These are phyloP conservation scores for Cephus nigrinus DNA, from an alignment of 2,888 invertebrate species.

Conservation along the genomic window DNA sequence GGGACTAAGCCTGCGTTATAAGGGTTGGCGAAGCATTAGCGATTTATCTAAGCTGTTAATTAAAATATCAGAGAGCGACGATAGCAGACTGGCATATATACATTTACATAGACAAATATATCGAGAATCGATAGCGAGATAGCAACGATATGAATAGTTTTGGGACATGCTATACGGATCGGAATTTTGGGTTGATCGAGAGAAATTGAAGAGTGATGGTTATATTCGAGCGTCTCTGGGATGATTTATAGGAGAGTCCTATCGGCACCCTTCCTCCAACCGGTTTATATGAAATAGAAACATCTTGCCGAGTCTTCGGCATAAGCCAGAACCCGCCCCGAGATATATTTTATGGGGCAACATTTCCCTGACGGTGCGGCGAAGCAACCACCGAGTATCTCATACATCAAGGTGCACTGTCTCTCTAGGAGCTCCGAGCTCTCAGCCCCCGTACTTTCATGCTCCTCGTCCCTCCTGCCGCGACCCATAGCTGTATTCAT, in stretches of 20 bases:
- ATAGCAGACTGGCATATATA: slow-evolving; percentile 2
- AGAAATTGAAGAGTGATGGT: not conserved
- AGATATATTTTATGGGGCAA: slow-evolving; percentile 54
- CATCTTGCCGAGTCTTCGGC: slow-evolving; percentile 38
- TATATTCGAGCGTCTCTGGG: not conserved
- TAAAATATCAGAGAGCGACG: slow-evolving; percentile 5
- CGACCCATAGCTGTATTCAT: slow-evolving; percentile 37
- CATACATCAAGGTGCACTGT: slow-evolving; percentile 39
- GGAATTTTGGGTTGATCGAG: not conserved
- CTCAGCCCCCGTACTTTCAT: slow-evolving; percentile 10
- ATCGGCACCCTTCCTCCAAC: not conserved
- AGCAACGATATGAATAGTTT: not conserved
- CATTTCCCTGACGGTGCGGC: slow-evolving; percentile 49
- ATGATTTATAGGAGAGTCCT: not conserved
- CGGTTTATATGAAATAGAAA: slow-evolving; percentile 45
- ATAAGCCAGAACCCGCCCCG: slow-evolving; percentile 35
- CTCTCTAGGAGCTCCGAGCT: slow-evolving; percentile 15
- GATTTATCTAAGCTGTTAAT: slow-evolving; percentile 14
- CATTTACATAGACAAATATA: not conserved
- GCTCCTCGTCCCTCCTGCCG: slow-evolving; percentile 19
- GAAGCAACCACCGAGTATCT: slow-evolving; percentile 42
- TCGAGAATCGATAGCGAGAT: not conserved
- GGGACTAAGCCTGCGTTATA: slow-evolving; percentile 17
- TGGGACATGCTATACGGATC: not conserved
- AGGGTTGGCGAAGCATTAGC: slow-evolving; percentile 22